Conservation (phyloP, 2,888 invertebrate species). For the Drosophila pseudotalamancana region DNA sequence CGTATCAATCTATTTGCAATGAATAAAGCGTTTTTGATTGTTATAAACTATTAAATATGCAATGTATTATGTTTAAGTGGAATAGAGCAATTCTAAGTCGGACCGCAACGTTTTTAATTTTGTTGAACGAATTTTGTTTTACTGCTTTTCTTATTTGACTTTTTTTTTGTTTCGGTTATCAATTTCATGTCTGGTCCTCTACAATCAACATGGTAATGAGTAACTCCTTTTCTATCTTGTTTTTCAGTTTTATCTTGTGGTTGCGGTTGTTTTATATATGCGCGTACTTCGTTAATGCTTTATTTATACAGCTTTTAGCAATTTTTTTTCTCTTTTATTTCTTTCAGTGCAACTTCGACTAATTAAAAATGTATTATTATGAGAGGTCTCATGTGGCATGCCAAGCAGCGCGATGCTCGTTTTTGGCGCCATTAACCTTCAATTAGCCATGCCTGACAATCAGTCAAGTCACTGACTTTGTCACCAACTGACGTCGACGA, state of each 20-base stretch:
- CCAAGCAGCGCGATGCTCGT: constrained; percentile 39
- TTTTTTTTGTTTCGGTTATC: constrained; percentile 48
- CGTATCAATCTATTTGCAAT: no score
- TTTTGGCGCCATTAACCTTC: constrained; percentile 79
- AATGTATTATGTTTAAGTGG: no score
- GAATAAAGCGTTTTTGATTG: no score
- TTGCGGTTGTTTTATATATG: constrained; percentile 32
- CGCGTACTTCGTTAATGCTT: background rate
- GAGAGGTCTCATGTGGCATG: constrained; percentile 43
- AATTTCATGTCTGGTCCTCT: constrained; percentile 40
- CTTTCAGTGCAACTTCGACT: constrained; percentile 32
- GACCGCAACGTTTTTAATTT: no score
- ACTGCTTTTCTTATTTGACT: background rate
- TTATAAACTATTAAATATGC: no score
- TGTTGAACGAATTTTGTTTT: constrained; percentile 3
- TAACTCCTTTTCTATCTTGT: constrained; percentile 44
- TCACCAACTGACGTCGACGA: constrained; percentile 38
- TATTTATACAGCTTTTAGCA: constrained; percentile 23
- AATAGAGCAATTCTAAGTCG: no score
- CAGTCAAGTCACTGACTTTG: constrained; percentile 65
- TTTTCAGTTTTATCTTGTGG: constrained; percentile 39
- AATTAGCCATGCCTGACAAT: constrained; percentile 64
- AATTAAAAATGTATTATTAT: constrained; percentile 61
- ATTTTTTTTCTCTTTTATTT: constrained; percentile 10
- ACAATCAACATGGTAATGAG: constrained; percentile 51